These are phyloP conservation scores for Thelaira solivaga DNA, from an alignment of 2,888 invertebrate species.

Conservation along the genomic window DNA sequence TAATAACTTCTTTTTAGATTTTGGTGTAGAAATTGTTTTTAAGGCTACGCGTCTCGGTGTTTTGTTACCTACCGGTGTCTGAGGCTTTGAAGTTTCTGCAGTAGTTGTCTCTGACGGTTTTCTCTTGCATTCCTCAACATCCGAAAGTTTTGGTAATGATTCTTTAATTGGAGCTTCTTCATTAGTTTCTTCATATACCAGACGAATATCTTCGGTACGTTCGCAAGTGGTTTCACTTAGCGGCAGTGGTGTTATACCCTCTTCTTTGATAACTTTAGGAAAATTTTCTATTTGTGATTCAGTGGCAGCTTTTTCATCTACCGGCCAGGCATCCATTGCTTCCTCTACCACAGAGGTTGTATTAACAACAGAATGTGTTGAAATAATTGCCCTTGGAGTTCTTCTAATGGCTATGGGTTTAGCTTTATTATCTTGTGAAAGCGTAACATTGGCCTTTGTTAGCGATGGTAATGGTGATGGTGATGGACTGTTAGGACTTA, in stretches of 20 bases:
- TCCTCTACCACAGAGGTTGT: conserved; percentile 69
- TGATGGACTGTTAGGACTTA: not conserved
- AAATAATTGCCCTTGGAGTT: conserved; percentile 70
- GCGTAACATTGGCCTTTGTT: conserved; percentile 13
- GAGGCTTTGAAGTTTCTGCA: conserved; percentile 61
- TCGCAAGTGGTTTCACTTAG: conserved; percentile 66
- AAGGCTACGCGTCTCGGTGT: conserved; percentile 84
- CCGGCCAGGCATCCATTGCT: conserved; percentile 73
- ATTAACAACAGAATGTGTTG: conserved; percentile 61
- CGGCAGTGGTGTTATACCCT: conserved; percentile 11
- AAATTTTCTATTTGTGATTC: conserved; percentile 16
- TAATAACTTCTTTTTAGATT: conserved; percentile 80
- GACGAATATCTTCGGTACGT: conserved; percentile 79
- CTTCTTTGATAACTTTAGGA: not conserved
- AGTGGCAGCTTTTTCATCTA: conserved; percentile 26
- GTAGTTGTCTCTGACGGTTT: conserved; percentile 5
- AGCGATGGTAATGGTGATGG: conserved; percentile 27
- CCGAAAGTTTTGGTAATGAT: not conserved
- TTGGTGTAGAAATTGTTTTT: conserved; percentile 88
- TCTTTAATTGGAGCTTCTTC: conserved; percentile 65
- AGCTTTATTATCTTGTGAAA: conserved; percentile 65
- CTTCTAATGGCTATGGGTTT: conserved; percentile 74
- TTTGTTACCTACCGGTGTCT: conserved; percentile 74
- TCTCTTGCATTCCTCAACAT: not conserved
- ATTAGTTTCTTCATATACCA: conserved; percentile 80